phyloP scores from a whole-genome alignment of 1,140 invertebrate genomes.

The Drosophila pseudoobscura region DNA sequence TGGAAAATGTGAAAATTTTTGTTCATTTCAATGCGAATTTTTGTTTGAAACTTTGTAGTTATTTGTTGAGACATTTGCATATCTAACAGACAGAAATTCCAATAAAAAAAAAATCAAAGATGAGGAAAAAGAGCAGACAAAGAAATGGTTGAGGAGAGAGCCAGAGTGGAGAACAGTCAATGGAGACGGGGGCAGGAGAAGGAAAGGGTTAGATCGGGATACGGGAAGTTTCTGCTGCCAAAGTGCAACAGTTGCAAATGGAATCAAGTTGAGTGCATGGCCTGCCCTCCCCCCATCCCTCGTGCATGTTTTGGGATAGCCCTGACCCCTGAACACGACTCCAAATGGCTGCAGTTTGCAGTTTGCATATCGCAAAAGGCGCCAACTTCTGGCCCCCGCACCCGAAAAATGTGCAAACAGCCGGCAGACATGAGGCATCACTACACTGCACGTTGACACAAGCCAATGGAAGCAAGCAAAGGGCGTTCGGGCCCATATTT shows the following conservation, averaged over 20 bases:
- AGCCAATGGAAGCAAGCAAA: slow-evolving; percentile 15
- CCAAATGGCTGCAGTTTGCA: slow-evolving; percentile 21
- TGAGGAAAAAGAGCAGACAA: too few relatives aligned
- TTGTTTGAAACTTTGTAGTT: neutral
- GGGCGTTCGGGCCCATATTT: too few relatives aligned
- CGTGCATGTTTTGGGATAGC: too few relatives aligned
- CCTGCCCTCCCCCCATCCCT: neutral
- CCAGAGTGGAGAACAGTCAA: too few relatives aligned
- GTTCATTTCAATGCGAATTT: neutral
- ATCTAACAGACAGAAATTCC: too few relatives aligned
- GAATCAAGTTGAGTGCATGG: slow-evolving; percentile 42
- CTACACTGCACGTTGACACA: slow-evolving; percentile 16
- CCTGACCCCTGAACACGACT: neutral
- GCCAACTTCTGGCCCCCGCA: slow-evolving; percentile 25
- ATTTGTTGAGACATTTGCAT: slow-evolving; percentile 2
- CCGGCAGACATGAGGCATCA: slow-evolving; percentile 10
- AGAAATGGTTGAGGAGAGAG: too few relatives aligned
- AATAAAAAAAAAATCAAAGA: too few relatives aligned
- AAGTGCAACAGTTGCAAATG: slow-evolving; percentile 58
- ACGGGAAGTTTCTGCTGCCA: neutral
- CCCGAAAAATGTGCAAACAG: slow-evolving; percentile 28
- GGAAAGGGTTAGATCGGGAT: slow-evolving; percentile 11
- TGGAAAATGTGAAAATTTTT: slow-evolving; percentile 4
- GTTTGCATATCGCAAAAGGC: slow-evolving; percentile 6
- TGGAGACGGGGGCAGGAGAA: neutral